These are phyloP conservation scores for Rhea americana DNA, from an alignment of 2,113 vertebrate genomes.

Conservation along the genomic window DNA sequence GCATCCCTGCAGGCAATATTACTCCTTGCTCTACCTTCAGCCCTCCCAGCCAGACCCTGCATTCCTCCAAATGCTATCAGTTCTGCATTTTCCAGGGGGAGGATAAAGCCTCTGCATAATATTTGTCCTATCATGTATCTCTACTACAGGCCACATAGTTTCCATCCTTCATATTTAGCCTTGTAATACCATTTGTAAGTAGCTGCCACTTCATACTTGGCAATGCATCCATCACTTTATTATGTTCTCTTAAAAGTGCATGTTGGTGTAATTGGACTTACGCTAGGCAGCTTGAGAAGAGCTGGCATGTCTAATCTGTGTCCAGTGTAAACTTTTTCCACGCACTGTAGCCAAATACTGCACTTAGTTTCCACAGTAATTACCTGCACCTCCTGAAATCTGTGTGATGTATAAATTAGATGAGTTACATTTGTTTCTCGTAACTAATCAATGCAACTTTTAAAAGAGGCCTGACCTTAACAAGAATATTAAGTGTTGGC, in stretches of 20 bases:
- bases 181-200: no score
- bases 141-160: background rate
- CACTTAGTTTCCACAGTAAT: background rate
- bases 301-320: background rate
- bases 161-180: background rate
- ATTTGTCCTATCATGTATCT: accelerated
- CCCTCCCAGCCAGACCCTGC: background rate
- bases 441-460: background rate
- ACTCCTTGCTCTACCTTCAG: background rate
- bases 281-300: background rate
- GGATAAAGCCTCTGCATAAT: background rate
- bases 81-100: background rate
- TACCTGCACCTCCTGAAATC: background rate
- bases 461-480: background rate
- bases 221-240: background rate
- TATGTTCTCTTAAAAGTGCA: background rate
- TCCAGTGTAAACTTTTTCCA: background rate
- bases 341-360: background rate
- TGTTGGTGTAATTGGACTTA: background rate
- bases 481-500: background rate
- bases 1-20: background rate
- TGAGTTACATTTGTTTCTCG: background rate
- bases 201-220: background rate
- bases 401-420: background rate
- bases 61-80: background rate